Conservation (phyloP, 2,888 invertebrate genomes). For the Theodoxus fluviatilis region DNA sequence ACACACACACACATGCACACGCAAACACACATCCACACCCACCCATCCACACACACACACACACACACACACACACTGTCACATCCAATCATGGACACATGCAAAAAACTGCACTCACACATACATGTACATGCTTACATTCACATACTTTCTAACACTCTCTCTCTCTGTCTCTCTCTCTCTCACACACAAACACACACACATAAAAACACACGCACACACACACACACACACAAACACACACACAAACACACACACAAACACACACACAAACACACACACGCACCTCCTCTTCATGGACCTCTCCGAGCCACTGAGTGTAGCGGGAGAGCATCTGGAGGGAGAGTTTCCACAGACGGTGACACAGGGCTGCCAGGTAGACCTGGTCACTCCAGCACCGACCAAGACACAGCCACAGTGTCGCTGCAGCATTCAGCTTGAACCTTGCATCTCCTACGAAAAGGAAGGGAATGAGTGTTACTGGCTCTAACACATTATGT, state of each 20-base stretch:
- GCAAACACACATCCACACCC: too few species aligned
- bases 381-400: constrained; percentile 82
- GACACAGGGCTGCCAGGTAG: constrained; percentile 75
- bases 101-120: too few species aligned
- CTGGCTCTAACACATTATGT: background rate
- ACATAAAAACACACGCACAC: background rate
- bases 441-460: constrained; percentile 33
- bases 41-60: too few species aligned
- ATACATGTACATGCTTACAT: too few species aligned
- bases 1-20: too few species aligned
- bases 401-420: constrained; percentile 69
- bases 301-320: constrained; percentile 71
- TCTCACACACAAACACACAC: background rate
- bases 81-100: too few species aligned
- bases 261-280: background rate
- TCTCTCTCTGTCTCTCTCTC: too few species aligned
- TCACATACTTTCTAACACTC: too few species aligned
- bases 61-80: too few species aligned
- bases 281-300: constrained; percentile 51
- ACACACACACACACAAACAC: background rate
- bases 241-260: background rate
- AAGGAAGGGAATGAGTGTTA: background rate
- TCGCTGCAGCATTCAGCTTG: constrained; percentile 65
- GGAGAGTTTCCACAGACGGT: constrained; percentile 82
- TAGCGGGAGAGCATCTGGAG: constrained; percentile 84